Percentiles rank a stretch among this genome's conserved stretches.
phyloP scores from a whole-genome alignment of 1,140 invertebrate genomes.

The Pentalonia nigronervosa region DNA sequence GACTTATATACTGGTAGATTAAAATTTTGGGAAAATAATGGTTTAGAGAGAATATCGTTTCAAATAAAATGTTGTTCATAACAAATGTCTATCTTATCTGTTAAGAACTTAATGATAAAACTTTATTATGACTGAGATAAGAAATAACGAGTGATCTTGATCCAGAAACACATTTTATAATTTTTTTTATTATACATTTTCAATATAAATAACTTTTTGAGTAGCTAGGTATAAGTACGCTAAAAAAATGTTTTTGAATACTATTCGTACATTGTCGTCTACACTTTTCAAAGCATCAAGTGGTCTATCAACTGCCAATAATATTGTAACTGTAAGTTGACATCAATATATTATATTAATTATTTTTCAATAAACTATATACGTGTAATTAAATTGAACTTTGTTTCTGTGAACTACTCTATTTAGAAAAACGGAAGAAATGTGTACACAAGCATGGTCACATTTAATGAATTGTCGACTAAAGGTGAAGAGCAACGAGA shows the following conservation, averaged over 20 bases:
- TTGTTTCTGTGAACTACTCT: neutral
- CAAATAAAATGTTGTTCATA: neutral
- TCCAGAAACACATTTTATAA: neutral
- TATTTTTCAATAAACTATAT: neutral
- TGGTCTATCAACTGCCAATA: neutral
- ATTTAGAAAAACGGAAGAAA: conserved; percentile 20
- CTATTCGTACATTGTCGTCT: conserved; percentile 17
- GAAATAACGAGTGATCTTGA: neutral
- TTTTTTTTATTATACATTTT: neutral
- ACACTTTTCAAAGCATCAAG: conserved; percentile 11
- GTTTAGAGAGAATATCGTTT: neutral
- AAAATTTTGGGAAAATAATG: neutral
- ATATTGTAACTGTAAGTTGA: conserved; percentile 6
- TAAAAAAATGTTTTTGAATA: conserved; percentile 42
- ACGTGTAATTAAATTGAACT: neutral
- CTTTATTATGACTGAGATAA: neutral
- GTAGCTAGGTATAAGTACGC: neutral
- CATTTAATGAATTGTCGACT: neutral
- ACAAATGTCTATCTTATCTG: neutral
- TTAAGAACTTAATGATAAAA: neutral
- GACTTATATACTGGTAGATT: neutral
- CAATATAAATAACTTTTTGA: neutral
- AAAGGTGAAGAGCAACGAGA: conserved; percentile 61
- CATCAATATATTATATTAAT: neutral
- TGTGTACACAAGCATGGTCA: neutral